These are phyloP conservation scores for Agapornis canus DNA, from an alignment of 2,797 vertebrate genomes.

Conservation along the genomic window DNA sequence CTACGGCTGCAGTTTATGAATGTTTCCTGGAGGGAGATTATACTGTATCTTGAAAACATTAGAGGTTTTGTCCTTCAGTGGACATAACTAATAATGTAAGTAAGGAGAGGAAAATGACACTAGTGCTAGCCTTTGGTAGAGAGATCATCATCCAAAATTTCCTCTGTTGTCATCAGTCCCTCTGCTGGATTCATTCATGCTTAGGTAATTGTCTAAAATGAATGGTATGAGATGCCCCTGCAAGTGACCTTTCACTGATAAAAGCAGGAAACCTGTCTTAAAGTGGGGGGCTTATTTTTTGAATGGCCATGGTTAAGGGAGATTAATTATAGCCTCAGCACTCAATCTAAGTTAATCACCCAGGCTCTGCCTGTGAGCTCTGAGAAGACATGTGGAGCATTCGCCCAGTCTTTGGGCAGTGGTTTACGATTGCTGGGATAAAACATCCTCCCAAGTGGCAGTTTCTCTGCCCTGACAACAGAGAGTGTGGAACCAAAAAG, in stretches of 20 bases:
- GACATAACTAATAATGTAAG: not conserved
- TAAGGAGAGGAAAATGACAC: not conserved
- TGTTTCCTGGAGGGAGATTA: not conserved
- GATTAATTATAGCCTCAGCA: slow-evolving; percentile 19
- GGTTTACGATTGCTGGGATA: not conserved
- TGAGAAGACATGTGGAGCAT: not conserved
- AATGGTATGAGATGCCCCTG: not conserved
- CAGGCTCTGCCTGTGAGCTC: not conserved
- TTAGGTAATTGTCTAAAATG: slow-evolving; percentile 34
- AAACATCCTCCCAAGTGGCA: not conserved
- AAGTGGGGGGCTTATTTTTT: not conserved
- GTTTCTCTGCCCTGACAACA: not conserved
- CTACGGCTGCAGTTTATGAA: not conserved
- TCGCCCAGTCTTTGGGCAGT: not conserved
- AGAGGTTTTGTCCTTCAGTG: not conserved
- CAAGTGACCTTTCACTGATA: slow-evolving; percentile 11
- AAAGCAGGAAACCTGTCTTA: slow-evolving; percentile 39
- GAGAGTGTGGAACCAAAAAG: not conserved
- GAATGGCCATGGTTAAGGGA: not conserved
- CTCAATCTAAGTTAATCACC: slow-evolving; percentile 21
- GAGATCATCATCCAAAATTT: not conserved
- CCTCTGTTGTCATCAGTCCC: not conserved
- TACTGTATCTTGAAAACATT: not conserved
- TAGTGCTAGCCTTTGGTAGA: not conserved
- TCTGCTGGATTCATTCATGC: not conserved